Conservation (phyloP, 2,797 vertebrate genomes). For the Artibeus jamaicensis region DNA sequence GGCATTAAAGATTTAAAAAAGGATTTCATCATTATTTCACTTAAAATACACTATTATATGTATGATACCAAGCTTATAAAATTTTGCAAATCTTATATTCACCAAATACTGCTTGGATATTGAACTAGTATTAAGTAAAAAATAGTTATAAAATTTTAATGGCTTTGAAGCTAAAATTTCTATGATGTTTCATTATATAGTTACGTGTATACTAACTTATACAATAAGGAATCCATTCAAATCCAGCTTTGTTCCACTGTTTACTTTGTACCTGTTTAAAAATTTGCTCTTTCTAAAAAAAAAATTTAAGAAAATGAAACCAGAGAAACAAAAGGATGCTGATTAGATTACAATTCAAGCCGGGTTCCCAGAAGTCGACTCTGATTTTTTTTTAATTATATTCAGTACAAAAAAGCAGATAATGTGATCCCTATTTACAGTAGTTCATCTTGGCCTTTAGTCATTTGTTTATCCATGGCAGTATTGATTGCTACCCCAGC, state of each 20-base stretch:
- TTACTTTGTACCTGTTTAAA: not conserved
- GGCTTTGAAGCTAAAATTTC: not conserved
- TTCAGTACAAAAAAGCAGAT: conserved; percentile 75
- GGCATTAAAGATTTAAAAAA: not conserved
- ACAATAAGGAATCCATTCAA: not conserved
- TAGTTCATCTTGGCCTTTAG: conserved; percentile 77
- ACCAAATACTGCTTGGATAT: not conserved
- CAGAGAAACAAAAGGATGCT: conserved; percentile 56
- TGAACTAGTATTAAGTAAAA: not conserved
- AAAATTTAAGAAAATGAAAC: conserved; percentile 40
- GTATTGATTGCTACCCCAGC: conserved; percentile 74
- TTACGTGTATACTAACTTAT: not conserved
- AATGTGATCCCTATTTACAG: conserved; percentile 78
- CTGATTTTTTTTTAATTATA: conserved; percentile 66
- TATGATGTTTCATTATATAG: not conserved
- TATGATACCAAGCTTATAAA: not conserved
- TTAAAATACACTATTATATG: not conserved
- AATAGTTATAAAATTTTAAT: not conserved
- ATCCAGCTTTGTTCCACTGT: not conserved
- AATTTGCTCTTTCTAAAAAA: not conserved
- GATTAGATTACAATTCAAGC: conserved; percentile 72
- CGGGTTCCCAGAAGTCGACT: conserved; percentile 64
- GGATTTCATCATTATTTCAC: not conserved
- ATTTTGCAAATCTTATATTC: not conserved
- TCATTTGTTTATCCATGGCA: conserved; percentile 78